Conservation (phyloP, 2,797 vertebrate species). For the Channa striata region DNA sequence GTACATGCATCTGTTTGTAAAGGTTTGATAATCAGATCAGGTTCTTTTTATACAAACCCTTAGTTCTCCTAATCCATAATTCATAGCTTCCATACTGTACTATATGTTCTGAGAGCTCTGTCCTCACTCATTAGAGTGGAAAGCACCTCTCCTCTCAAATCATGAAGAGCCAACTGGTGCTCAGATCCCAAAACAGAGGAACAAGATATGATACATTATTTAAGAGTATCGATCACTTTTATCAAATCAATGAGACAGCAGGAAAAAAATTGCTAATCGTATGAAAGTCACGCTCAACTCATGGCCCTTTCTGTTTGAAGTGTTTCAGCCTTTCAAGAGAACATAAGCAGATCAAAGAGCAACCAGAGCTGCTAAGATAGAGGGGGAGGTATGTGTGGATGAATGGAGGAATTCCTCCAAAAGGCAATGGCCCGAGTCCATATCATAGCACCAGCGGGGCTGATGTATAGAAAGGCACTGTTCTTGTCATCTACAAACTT, state of each 20-base stretch:
- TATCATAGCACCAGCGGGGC: conserved; percentile 42
- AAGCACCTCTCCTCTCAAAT: conserved; percentile 58
- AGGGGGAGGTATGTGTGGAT: conserved; percentile 69
- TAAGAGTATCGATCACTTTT: conserved; percentile 81
- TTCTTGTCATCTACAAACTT: conserved; percentile 11
- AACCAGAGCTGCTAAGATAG: conserved; percentile 68
- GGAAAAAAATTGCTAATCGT: conserved; percentile 52
- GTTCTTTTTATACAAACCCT: conserved; percentile 57
- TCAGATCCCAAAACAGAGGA: conserved; percentile 68
- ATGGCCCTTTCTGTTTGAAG: conserved; percentile 78
- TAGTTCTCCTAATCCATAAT: conserved; percentile 75
- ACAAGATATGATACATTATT: conserved; percentile 79
- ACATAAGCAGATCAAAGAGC: conserved; percentile 83
- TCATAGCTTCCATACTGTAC: conserved; percentile 61
- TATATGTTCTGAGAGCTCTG: conserved; percentile 55
- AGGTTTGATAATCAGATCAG: conserved; percentile 73
- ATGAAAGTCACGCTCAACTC: conserved; percentile 73
- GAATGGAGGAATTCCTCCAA: conserved; percentile 75
- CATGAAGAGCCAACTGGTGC: conserved; percentile 59
- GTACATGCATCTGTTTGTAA: conserved; percentile 39
- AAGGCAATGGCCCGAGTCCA: conserved; percentile 60
- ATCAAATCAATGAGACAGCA: conserved; percentile 76
- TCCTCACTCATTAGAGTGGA: conserved; percentile 67
- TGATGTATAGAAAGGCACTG: conserved; percentile 33
- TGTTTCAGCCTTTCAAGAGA: conserved; percentile 79